Evolutionary conservation across 1,140 invertebrate genomes (phyloP).

Genomic region (Teleogryllus occipitalis): DNA sequence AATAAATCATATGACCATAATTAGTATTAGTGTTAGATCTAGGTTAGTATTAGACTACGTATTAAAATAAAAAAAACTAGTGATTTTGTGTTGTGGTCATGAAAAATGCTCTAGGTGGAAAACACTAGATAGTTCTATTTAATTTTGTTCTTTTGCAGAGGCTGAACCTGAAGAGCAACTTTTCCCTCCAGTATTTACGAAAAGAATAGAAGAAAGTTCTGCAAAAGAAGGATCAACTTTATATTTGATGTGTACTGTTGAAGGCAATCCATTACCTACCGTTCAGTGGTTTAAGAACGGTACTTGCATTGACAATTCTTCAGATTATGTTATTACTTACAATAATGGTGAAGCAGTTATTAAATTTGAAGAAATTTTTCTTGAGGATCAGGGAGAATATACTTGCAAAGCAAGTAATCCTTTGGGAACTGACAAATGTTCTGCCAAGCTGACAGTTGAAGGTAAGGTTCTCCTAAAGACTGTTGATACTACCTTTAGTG

Average conservation of each 20-base stretch:
- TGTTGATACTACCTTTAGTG: background rate
- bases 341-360: constrained; percentile 55
- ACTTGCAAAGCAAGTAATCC: constrained; percentile 62
- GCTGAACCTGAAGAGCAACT: constrained; percentile 54
- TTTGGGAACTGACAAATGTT: constrained; percentile 52
- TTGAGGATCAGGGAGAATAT: constrained; percentile 52
- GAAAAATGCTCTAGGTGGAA: too few species aligned
- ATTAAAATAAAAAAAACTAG: too few species aligned
- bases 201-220: constrained; percentile 49
- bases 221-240: constrained; percentile 56
- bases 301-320: constrained; percentile 60
- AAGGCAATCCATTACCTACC: constrained; percentile 64
- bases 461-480: constrained; percentile 34
- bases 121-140: too few species aligned
- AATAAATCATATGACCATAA: too few species aligned
- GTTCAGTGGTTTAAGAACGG: constrained; percentile 74
- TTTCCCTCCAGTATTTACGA: constrained; percentile 53
- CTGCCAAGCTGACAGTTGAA: constrained; percentile 43
- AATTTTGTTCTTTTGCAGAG: constrained; percentile 38
- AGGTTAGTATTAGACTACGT: too few species aligned
- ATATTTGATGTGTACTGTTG: constrained; percentile 61
- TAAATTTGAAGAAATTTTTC: constrained; percentile 48
- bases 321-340: constrained; percentile 57
- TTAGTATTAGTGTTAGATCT: too few species aligned
- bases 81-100: too few species aligned